These are phyloP conservation scores for Holacanthus passer DNA, from an alignment of 2,113 vertebrate genomes.

Conservation along the genomic window DNA sequence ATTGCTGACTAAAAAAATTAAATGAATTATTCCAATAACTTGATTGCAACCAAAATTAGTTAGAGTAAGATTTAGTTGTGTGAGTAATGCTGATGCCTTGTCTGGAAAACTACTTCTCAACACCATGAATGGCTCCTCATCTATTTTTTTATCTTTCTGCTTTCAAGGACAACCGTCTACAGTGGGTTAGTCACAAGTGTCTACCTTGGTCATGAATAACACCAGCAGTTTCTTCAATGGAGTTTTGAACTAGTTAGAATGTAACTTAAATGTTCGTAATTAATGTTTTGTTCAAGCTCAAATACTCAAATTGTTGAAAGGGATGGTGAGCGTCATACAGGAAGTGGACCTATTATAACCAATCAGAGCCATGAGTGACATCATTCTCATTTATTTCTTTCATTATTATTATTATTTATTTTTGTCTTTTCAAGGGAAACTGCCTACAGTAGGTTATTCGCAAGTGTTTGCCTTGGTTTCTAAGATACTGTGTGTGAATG, in stretches of 20 bases:
- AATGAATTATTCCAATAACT: constrained; percentile 46
- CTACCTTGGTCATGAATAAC: constrained; percentile 59
- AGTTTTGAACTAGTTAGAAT: too few relatives aligned
- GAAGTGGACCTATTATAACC: too few relatives aligned
- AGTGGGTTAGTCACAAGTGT: constrained; percentile 63
- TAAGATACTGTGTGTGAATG: constrained; percentile 51
- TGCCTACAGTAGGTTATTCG: constrained; percentile 59
- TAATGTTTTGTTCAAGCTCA: too few relatives aligned
- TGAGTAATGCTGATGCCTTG: constrained; percentile 25
- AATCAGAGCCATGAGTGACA: too few relatives aligned
- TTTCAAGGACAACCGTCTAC: constrained; percentile 69
- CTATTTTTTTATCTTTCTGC: not conserved
- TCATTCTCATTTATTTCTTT: constrained; percentile 28
- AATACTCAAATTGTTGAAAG: too few relatives aligned
- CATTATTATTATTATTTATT: too few relatives aligned
- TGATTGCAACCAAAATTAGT: constrained; percentile 43
- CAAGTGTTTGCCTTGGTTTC: constrained; percentile 64
- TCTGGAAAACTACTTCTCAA: constrained; percentile 37
- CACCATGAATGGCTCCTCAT: constrained; percentile 29
- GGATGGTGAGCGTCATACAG: too few relatives aligned
- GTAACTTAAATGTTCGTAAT: too few relatives aligned
- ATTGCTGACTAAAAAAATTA: constrained; percentile 7
- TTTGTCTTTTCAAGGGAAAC: constrained; percentile 62
- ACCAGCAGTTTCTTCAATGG: too few relatives aligned
- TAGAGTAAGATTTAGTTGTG: constrained; percentile 2